phyloP scores from a whole-genome alignment of 2,113 vertebrate genomes.

The Rhadina sibilatrix region DNA sequence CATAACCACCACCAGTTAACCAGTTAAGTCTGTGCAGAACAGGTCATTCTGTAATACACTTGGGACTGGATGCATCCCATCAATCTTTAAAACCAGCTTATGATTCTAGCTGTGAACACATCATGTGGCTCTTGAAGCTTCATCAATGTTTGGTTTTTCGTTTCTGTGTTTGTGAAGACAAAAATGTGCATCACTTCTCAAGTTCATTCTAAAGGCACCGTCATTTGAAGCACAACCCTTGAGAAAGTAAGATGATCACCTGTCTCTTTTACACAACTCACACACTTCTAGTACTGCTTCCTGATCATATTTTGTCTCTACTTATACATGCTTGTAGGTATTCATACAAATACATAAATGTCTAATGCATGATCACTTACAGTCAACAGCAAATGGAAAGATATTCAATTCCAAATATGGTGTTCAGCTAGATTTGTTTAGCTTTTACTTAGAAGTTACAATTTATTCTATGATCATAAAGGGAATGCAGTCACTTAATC shows the following conservation, averaged over 20 bases:
- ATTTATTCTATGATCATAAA: neutral
- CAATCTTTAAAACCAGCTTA: neutral
- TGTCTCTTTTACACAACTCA: neutral
- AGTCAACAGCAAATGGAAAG: neutral
- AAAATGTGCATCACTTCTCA: neutral
- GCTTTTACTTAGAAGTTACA: neutral
- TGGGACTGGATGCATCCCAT: neutral
- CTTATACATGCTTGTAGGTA: neutral
- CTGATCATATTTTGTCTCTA: neutral
- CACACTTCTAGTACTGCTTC: neutral
- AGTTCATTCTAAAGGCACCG: neutral
- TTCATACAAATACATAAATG: neutral
- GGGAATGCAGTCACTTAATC: neutral
- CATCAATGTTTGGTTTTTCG: neutral
- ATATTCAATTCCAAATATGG: neutral
- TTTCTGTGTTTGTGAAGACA: neutral
- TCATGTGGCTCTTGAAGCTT: neutral
- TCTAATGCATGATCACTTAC: neutral
- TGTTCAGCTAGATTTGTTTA: neutral
- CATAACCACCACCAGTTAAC: neutral
- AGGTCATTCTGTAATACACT: neutral
- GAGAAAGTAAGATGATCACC: neutral
- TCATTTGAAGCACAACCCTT: neutral
- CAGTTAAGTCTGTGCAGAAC: neutral
- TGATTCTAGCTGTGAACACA: neutral